A percentile compares a stretch with the other conserved stretches of the same genome.
Evolutionary conservation across 2,888 invertebrate genomes (phyloP).

Genomic region (Coenonympha arcania): DNA sequence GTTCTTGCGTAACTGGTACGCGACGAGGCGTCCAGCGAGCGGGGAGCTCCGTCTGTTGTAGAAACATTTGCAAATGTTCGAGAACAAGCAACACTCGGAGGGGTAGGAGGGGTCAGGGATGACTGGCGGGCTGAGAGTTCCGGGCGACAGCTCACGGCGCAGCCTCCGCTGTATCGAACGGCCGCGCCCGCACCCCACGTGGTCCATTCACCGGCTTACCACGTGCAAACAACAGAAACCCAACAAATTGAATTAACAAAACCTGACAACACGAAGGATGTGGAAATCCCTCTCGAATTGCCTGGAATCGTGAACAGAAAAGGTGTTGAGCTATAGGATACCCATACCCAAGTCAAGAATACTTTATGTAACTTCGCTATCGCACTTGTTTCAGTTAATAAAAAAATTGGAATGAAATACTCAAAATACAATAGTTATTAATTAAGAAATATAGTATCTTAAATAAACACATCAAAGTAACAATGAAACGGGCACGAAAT

Average conservation of each 20-base stretch:
- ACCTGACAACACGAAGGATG: background rate
- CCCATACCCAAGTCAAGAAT: background rate
- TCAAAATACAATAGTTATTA: no score
- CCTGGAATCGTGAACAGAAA: background rate
- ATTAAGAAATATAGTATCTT: no score
- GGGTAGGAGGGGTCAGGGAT: constrained; percentile 39
- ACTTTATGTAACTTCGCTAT: no score
- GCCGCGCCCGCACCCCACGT: constrained; percentile 41
- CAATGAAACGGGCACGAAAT: no score
- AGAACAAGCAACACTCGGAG: constrained; percentile 12
- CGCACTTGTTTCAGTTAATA: no score
- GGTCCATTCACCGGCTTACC: constrained; percentile 39
- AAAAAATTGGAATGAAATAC: no score
- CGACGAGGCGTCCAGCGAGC: constrained; percentile 35
- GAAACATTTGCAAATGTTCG: constrained; percentile 20
- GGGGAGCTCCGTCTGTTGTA: constrained; percentile 41
- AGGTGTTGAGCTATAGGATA: background rate
- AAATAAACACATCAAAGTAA: no score
- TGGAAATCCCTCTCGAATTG: background rate
- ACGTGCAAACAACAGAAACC: constrained; percentile 31
- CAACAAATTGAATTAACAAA: constrained; percentile 1
- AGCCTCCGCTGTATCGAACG: constrained; percentile 48
- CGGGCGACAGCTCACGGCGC: constrained; percentile 40
- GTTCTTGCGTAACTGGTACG: constrained; percentile 45
- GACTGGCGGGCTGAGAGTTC: constrained; percentile 38